Base-by-base conservation (phyloP, 2,113 vertebrate species). In the Tachysurus fulvidraco region DNA sequence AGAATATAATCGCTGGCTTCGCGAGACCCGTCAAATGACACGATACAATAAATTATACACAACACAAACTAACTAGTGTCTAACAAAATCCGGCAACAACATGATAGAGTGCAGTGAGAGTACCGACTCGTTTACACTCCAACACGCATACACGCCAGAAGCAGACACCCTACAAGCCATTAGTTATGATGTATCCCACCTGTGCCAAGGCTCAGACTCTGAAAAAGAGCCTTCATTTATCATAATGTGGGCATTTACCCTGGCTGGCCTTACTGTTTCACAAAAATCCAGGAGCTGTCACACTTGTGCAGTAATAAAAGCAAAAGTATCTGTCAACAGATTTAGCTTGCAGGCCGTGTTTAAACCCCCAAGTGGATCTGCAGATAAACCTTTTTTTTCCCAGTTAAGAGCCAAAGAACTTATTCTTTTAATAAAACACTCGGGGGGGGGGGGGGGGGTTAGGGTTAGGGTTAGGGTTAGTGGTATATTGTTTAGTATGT, bases 191-290 rank as follows among this genome's bases (percentile, higher is more conserved):
- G 83, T 46, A 36, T 81, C 59, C 62, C 64, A 50, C 59, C 41
- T 54, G 36, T 36, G 50, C 71, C 54, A 79, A 50, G 60, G 54
- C 74, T 77, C 36, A 44, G 57, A 71, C 55, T 86, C 60, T 59
- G 28, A 55, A 86, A 46, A 81, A 36, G 50, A 78, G 25, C 79
- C 60, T 83, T 81, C 80, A 52, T 86, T 71, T 88, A 88, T 83
- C 82, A 88, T 54, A 69, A 83, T 83, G 16, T n/a, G 28, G 62
- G 14, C 14, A 41, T 54, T 83, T 55, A 65, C 54, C 82, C 81
- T n/a, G 25, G 41, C n/a, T 79, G 73, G 73, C 59, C 59, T 36
- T 73, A 52, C 23, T 17, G 16, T 46, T 80, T 21, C 44, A 57
- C 57, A 57, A 83, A 77, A 46, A 82, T 82, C 57, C 69, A 83